Conservation (phyloP, 2,113 vertebrate species). For the Hippopotamus amphibius region DNA sequence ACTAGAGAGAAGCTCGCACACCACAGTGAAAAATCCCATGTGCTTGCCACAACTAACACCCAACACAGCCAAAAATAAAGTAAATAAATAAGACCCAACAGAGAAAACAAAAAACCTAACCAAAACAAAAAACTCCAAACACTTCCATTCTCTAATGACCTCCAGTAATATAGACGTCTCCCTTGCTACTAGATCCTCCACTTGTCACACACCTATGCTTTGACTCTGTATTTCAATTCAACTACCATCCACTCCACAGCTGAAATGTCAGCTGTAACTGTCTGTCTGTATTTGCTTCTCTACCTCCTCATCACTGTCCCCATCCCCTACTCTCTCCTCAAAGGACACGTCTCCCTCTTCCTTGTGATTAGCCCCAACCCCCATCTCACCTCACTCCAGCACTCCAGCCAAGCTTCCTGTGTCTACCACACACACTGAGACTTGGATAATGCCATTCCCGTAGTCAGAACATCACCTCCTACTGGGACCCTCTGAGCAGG, state of each 20-base stretch:
- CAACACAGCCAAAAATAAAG: too few species aligned
- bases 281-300: neutral
- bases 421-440: neutral
- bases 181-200: neutral
- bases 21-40: too few species aligned
- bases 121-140: too few species aligned
- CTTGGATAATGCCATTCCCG: neutral
- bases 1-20: too few species aligned
- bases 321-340: neutral
- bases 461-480: neutral
- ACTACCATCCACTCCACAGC: neutral
- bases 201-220: neutral
- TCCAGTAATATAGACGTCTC: neutral
- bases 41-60: too few species aligned
- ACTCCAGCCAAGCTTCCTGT: neutral
- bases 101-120: too few species aligned
- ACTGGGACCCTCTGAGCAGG: neutral
- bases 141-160: neutral
- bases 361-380: neutral
- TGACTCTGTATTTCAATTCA: neutral
- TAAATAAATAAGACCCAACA: too few species aligned
- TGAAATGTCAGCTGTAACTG: neutral
- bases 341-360: neutral
- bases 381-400: neutral
- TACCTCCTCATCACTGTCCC: neutral